Evolutionary conservation across 2,888 invertebrate species (phyloP).

Genomic region (Trichogramma evanescens): DNA sequence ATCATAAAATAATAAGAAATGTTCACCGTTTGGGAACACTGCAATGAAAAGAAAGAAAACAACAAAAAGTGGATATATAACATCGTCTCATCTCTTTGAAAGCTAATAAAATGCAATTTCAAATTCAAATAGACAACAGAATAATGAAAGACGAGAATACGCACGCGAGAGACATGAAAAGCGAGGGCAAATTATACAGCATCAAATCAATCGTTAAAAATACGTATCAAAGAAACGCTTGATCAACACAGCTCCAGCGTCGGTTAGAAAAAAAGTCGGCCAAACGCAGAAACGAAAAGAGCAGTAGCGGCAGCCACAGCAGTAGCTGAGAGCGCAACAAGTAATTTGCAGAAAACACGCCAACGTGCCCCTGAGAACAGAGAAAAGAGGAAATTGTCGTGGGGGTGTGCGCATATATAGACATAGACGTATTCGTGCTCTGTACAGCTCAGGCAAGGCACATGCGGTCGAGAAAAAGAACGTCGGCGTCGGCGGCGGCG

Average conservation of each 20-base stretch:
- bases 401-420: background rate
- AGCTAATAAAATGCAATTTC: too few species aligned
- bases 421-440: background rate
- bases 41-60: background rate
- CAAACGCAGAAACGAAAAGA: background rate
- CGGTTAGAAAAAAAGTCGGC: background rate
- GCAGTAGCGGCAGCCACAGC: background rate
- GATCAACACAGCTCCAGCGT: too few species aligned
- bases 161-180: too few species aligned
- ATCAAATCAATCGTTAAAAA: too few species aligned
- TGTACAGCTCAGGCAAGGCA: conserved; percentile 7
- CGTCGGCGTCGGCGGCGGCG: background rate
- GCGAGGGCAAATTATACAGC: too few species aligned
- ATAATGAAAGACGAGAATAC: too few species aligned
- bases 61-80: too few species aligned
- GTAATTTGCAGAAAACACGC: conserved; percentile 18
- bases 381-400: conserved; percentile 1
- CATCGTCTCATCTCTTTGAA: too few species aligned
- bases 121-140: too few species aligned
- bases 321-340: conserved; percentile 16
- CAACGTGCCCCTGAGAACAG: background rate
- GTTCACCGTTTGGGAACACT: background rate
- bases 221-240: too few species aligned
- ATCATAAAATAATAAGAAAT: too few species aligned
- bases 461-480: background rate